These are phyloP conservation scores for Protosalanx chinensis DNA, from an alignment of 2,797 vertebrate species.

Conservation along the genomic window DNA sequence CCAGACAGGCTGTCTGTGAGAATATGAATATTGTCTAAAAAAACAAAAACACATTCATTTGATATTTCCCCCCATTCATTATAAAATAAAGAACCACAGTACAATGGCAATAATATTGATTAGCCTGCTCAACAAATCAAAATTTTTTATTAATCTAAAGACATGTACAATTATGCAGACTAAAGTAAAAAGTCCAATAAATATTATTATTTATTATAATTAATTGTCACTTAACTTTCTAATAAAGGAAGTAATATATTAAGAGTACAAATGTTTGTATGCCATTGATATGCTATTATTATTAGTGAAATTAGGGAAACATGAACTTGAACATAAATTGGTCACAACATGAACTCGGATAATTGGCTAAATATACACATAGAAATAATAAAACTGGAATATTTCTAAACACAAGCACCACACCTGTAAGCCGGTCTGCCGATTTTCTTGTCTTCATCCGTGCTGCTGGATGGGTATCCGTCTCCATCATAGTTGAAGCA, in stretches of 20 bases:
- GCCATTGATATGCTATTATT: background rate
- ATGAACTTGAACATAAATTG: background rate
- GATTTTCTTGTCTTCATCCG: slow-evolving; percentile 88
- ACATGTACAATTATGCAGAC: too few relatives aligned
- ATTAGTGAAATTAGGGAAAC: background rate
- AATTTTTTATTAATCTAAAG: too few relatives aligned
- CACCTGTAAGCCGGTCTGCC: slow-evolving; percentile 96
- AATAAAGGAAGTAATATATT: background rate
- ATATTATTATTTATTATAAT: background rate
- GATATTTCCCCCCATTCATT: background rate
- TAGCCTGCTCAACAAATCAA: background rate
- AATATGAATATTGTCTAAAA: background rate
- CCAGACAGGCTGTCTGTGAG: background rate
- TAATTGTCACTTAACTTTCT: too few relatives aligned
- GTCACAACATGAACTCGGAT: background rate
- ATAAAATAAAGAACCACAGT: background rate
- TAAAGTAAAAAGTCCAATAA: background rate
- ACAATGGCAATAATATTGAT: background rate
- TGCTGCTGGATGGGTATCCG: slow-evolving; percentile 86
- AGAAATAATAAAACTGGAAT: background rate
- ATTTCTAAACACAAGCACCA: background rate
- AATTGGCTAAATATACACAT: background rate
- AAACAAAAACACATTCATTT: background rate
- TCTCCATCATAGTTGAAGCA: slow-evolving; percentile 97
- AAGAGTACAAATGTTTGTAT: background rate